phyloP scores from a whole-genome alignment of 2,888 invertebrate genomes.

The Ectropis crepuscularia region DNA sequence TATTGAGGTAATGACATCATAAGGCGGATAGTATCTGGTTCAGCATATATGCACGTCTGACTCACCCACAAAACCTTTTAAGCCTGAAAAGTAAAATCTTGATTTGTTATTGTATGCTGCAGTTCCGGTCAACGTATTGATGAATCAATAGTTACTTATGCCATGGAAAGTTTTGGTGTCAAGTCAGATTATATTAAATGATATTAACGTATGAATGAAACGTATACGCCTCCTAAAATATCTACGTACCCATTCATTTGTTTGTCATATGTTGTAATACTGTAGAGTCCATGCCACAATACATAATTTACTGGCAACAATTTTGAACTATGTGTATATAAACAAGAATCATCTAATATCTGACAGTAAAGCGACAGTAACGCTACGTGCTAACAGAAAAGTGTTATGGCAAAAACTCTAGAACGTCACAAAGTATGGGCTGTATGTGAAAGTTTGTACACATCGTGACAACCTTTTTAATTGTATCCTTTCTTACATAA shows the following conservation, averaged over 20 bases:
- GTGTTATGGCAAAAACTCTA: background rate
- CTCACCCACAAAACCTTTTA: too few relatives aligned
- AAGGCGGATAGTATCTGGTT: too few relatives aligned
- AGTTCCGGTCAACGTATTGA: conserved; percentile 17
- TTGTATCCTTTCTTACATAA: conserved; percentile 19
- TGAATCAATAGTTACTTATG: conserved; percentile 9
- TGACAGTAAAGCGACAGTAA: too few relatives aligned
- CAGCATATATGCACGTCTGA: too few relatives aligned
- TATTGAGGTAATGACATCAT: too few relatives aligned
- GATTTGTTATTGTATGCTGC: background rate
- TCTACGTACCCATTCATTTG: conserved; percentile 12
- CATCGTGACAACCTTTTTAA: conserved; percentile 20
- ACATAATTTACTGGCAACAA: too few relatives aligned
- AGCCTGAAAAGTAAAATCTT: too few relatives aligned
- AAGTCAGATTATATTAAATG: conserved; percentile 7
- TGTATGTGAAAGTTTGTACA: conserved; percentile 25
- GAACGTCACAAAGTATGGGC: conserved; percentile 10
- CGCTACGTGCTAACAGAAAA: too few relatives aligned
- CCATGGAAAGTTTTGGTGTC: conserved; percentile 6
- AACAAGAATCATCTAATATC: too few relatives aligned
- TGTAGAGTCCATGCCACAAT: too few relatives aligned
- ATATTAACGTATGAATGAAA: conserved; percentile 8
- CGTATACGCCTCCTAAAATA: conserved; percentile 18
- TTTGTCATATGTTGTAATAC: conserved; percentile 7
- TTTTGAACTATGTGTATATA: too few relatives aligned